These are phyloP conservation scores for Nematostella vectensis DNA, from an alignment of 92 coral and sea anemone genomes.

Conservation along the genomic window DNA sequence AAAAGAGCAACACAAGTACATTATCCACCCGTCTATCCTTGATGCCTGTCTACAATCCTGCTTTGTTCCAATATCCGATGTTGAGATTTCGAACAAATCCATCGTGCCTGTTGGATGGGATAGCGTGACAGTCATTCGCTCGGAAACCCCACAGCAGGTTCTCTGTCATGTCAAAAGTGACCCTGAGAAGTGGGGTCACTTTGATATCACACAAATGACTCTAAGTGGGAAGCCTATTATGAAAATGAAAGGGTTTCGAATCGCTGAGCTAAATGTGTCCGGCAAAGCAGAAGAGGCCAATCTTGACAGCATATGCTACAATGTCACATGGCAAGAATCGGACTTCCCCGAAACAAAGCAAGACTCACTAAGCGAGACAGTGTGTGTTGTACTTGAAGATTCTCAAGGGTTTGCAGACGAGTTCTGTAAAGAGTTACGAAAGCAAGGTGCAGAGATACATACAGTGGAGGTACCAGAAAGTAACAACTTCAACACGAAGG, in stretches of 20 bases:
- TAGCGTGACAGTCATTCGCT: constrained; percentile 4
- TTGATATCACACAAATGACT: constrained; percentile 37
- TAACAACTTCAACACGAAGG: neutral
- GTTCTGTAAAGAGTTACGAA: constrained; percentile 8
- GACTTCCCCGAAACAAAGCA: neutral
- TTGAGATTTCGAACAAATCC: constrained; percentile 4
- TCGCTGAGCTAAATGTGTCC: constrained; percentile 26
- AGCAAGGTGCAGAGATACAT: constrained; percentile 8
- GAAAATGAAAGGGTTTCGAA: constrained; percentile 33
- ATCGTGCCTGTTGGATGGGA: constrained; percentile 34
- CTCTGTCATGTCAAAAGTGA: constrained; percentile 49
- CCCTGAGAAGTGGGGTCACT: constrained; percentile 10
- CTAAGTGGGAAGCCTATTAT: constrained; percentile 32
- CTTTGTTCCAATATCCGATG: constrained; percentile 18
- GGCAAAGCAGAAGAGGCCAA: neutral
- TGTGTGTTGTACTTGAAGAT: constrained; percentile 25
- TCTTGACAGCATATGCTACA: constrained; percentile 31
- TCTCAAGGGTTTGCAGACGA: constrained; percentile 1
- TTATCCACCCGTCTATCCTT: constrained; percentile 77
- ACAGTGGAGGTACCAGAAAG: constrained; percentile 10
- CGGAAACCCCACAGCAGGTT: constrained; percentile 18
- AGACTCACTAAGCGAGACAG: neutral
- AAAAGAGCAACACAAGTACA: constrained; percentile 37
- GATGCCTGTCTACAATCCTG: constrained; percentile 87
- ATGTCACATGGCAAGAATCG: constrained; percentile 39